Conservation (phyloP, 2,797 vertebrate genomes). For the Oceanodroma leucorhoa region DNA sequence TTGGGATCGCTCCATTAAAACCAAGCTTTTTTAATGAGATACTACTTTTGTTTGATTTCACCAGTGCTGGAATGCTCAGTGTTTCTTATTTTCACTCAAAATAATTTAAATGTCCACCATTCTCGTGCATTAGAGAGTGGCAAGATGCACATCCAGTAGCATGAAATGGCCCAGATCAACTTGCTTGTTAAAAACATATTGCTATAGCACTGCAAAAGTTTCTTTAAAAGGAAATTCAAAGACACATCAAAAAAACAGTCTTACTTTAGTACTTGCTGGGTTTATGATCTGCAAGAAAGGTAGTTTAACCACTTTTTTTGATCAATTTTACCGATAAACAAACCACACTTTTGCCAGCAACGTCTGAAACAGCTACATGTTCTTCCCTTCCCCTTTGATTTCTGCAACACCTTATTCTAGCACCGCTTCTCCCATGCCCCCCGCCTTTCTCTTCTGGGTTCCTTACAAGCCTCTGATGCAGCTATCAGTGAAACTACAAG, state of each 20-base stretch:
- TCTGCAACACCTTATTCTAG: background rate
- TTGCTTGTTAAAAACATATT: background rate
- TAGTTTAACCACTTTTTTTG: background rate
- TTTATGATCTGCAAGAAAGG: background rate
- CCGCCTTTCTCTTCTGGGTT: background rate
- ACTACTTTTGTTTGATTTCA: background rate
- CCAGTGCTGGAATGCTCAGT: background rate
- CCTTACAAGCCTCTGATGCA: background rate
- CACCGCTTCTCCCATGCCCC: background rate
- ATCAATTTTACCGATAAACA: slow-evolving; percentile 13
- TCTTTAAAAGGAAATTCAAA: slow-evolving; percentile 4
- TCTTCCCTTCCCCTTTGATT: background rate
- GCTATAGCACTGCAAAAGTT: background rate
- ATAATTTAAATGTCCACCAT: background rate
- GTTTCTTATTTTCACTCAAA: background rate
- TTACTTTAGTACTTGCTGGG: background rate
- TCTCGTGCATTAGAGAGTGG: background rate
- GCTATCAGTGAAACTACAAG: background rate
- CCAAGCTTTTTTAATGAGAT: background rate
- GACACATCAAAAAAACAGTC: background rate
- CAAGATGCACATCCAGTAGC: rapidly evolving
- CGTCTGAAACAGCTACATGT: background rate
- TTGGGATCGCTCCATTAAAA: background rate
- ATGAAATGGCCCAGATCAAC: background rate
- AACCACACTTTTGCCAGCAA: background rate